Percentiles rank a stretch among this genome's conserved stretches.
These are phyloP conservation scores for Macaca mulatta DNA, from an alignment of 2,113 vertebrate species.

Conservation along the genomic window DNA sequence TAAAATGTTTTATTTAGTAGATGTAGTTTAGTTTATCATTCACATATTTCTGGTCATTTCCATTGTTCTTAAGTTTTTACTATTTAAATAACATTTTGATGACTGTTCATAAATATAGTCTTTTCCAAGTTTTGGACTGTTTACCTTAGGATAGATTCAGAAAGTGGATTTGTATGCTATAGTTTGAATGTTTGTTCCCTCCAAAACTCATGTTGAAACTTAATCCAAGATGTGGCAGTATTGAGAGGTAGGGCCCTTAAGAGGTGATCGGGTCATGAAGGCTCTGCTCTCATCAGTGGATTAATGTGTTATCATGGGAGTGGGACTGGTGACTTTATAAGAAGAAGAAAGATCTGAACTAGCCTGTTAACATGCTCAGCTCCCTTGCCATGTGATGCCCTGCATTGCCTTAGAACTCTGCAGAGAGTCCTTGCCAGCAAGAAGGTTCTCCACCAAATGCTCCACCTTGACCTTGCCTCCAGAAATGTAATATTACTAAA, in stretches of 20 bases:
- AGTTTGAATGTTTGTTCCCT: neutral
- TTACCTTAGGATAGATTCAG: neutral
- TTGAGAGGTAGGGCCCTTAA: neutral
- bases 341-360: neutral
- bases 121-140: neutral
- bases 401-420: neutral
- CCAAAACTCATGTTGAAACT: neutral
- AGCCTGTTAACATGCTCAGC: neutral
- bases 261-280: neutral
- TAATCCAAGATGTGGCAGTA: neutral
- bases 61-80: neutral
- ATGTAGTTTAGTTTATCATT: neutral
- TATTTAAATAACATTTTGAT: neutral
- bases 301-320: neutral
- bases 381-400: neutral
- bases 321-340: neutral
- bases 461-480: neutral
- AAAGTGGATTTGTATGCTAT: neutral
- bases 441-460: neutral
- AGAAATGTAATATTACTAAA: neutral
- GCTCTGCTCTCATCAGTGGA: neutral
- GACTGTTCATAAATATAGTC: neutral
- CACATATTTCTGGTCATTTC: neutral
- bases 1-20: conserved; percentile 4
- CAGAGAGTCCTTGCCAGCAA: neutral